These are phyloP conservation scores for Hystrix cristata DNA, from an alignment of 2,113 vertebrate genomes.

Conservation along the genomic window DNA sequence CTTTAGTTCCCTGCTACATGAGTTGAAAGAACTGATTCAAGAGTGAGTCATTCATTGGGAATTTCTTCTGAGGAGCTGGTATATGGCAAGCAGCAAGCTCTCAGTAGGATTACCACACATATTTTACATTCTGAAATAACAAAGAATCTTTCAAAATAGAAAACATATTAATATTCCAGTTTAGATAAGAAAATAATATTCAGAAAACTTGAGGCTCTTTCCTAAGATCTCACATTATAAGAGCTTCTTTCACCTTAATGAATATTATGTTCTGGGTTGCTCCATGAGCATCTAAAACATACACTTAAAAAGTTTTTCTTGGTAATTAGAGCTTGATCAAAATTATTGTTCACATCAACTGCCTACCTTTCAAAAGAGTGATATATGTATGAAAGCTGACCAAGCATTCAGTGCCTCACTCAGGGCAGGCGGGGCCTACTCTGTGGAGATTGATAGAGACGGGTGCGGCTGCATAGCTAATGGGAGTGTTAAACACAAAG, in stretches of 20 bases:
- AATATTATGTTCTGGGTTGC: neutral
- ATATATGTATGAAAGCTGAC: neutral
- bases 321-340: neutral
- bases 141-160: constrained; percentile 23
- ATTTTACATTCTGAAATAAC: neutral
- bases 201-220: neutral
- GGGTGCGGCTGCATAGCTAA: constrained; percentile 61
- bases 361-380: neutral
- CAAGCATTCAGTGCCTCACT: neutral
- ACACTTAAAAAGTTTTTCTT: neutral
- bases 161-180: neutral
- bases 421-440: neutral
- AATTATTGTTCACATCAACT: neutral
- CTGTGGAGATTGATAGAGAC: constrained; percentile 15
- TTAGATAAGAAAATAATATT: neutral
- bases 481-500: constrained; percentile 73
- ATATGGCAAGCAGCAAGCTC: neutral
- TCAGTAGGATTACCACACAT: neutral
- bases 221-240: neutral
- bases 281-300: neutral
- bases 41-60: neutral
- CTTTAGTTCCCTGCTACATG: neutral
- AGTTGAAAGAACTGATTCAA: constrained; percentile 43
- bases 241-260: neutral
- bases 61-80: neutral